phyloP scores from a whole-genome alignment of 2,113 vertebrate genomes.

The Pelecanoides urinatrix region DNA sequence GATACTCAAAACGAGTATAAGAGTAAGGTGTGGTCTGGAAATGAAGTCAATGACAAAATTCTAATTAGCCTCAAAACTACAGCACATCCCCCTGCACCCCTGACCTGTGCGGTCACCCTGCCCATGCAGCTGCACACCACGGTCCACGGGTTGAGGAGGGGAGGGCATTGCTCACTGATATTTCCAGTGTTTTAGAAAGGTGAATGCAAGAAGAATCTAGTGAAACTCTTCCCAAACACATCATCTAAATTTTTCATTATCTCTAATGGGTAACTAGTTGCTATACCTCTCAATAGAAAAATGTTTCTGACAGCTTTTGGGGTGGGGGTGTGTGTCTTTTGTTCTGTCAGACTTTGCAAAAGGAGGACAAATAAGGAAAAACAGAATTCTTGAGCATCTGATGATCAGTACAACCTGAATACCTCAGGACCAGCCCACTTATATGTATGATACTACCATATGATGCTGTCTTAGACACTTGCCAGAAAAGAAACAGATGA shows the following conservation, averaged over 20 bases:
- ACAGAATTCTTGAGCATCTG: neutral
- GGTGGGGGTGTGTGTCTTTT: neutral
- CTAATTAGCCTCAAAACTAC: neutral
- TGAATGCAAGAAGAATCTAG: neutral
- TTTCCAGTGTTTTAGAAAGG: neutral
- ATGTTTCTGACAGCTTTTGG: neutral
- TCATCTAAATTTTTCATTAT: neutral
- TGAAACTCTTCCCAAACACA: neutral
- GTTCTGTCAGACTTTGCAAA: neutral
- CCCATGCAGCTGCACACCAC: neutral
- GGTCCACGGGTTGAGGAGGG: rapidly evolving
- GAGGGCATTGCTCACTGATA: neutral
- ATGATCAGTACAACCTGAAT: neutral
- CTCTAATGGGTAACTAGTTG: neutral
- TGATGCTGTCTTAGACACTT: neutral
- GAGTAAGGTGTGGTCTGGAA: neutral
- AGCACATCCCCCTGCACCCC: rapidly evolving
- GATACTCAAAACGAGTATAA: neutral
- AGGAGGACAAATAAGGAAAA: neutral
- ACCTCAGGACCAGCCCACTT: neutral
- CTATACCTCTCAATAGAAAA: neutral
- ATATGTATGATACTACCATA: neutral
- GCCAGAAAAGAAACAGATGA: slow-evolving; percentile 68
- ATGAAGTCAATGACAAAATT: neutral
- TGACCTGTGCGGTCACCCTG: rapidly evolving